Evolutionary conservation across 2,888 invertebrate species (phyloP).

Genomic region (Spodoptera picta): DNA sequence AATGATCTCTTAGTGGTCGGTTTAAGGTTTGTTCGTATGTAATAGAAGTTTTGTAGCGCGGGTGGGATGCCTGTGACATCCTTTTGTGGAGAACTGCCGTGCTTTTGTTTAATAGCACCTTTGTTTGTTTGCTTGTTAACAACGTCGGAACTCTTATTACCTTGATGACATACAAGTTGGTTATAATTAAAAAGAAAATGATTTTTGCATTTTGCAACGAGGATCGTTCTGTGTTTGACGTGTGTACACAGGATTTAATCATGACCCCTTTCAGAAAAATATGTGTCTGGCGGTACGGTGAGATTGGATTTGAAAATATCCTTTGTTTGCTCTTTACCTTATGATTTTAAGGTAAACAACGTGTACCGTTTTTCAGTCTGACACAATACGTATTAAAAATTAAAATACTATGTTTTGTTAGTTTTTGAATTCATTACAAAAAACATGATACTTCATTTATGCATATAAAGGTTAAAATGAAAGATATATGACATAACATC

Average conservation of each 20-base stretch:
- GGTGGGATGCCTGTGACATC: constrained; percentile 69
- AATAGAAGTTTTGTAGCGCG: constrained; percentile 36
- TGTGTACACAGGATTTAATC: constrained; percentile 32
- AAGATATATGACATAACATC: too few relatives aligned
- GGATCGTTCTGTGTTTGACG: constrained; percentile 25
- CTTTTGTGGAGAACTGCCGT: constrained; percentile 66
- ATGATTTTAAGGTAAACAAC: neutral
- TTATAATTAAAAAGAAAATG: constrained; percentile 71
- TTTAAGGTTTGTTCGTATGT: constrained; percentile 32
- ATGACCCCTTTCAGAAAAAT: constrained; percentile 14
- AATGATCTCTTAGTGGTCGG: constrained; percentile 33
- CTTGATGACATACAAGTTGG: constrained; percentile 61
- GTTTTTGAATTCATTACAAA: too few relatives aligned
- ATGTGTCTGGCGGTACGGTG: neutral
- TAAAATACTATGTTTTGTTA: too few relatives aligned
- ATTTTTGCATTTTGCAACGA: constrained; percentile 44
- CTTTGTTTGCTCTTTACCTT: neutral
- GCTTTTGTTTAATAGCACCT: constrained; percentile 67
- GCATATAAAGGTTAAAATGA: neutral
- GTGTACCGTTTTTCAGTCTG: neutral
- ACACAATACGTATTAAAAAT: too few relatives aligned
- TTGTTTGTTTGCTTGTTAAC: constrained; percentile 68
- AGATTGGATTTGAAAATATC: constrained; percentile 1
- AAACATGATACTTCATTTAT: too few relatives aligned
- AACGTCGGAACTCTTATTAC: constrained; percentile 65